These are phyloP conservation scores for Coptodon bakossiorum DNA, from an alignment of 2,113 vertebrate species.

Conservation along the genomic window DNA sequence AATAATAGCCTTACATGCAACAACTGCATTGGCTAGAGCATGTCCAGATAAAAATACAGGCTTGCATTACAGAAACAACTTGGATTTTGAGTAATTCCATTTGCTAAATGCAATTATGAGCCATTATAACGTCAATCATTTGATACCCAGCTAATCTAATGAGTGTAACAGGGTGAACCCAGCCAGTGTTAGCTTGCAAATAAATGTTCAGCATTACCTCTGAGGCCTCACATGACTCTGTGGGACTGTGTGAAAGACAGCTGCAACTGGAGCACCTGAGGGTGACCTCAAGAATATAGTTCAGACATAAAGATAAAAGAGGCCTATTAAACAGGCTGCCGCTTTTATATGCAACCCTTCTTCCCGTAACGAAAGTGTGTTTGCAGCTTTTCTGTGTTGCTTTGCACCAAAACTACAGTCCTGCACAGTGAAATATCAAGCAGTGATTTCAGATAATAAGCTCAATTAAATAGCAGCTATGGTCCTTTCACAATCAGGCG, in stretches of 20 bases:
- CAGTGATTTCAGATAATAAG: background rate
- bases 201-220: background rate
- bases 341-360: background rate
- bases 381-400: background rate
- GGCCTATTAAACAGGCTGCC: background rate
- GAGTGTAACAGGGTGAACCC: background rate
- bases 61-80: background rate
- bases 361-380: background rate
- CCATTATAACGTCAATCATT: background rate
- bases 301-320: background rate
- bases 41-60: background rate
- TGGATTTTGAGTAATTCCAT: background rate
- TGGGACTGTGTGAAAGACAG: background rate
- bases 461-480: background rate
- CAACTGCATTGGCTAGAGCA: background rate
- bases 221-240: conserved; percentile 12
- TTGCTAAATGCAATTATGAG: background rate
- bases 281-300: background rate
- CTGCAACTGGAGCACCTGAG: background rate
- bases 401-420: background rate
- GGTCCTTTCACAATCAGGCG: background rate
- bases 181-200: background rate
- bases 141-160: background rate
- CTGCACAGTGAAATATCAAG: background rate
- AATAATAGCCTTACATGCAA: background rate